phyloP scores from a whole-genome alignment of 2,113 vertebrate species.

The Aramus guarauna region DNA sequence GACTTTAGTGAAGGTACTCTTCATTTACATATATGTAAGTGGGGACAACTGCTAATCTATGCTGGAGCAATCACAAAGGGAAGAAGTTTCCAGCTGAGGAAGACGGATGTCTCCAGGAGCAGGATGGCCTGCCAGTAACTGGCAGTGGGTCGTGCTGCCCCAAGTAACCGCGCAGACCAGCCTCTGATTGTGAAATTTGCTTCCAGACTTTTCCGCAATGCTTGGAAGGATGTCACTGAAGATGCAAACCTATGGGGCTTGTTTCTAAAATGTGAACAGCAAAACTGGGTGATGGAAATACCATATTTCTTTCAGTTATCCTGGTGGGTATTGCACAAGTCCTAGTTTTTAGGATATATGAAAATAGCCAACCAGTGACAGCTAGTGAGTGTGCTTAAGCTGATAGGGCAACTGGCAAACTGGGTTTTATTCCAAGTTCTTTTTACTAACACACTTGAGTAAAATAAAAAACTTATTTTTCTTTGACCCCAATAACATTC shows the following conservation, averaged over 20 bases:
- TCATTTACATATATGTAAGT: background rate
- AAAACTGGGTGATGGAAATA: background rate
- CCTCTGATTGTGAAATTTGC: background rate
- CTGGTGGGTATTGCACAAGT: background rate
- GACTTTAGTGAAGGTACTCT: background rate
- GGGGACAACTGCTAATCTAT: background rate
- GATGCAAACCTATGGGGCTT: background rate
- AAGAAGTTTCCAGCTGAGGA: background rate
- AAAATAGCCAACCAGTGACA: background rate
- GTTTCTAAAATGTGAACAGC: background rate
- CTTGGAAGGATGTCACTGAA: background rate
- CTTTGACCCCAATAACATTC: background rate
- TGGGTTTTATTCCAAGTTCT: background rate
- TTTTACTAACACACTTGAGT: background rate
- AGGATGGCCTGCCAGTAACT: background rate
- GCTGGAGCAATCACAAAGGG: background rate
- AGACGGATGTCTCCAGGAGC: background rate
- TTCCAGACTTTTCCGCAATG: background rate
- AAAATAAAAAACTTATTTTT: background rate
- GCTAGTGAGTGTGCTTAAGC: background rate
- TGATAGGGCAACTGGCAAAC: background rate
- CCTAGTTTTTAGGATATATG: background rate
- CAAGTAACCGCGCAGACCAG: background rate
- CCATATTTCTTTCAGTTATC: background rate
- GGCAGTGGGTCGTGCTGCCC: background rate